phyloP scores from a whole-genome alignment of 2,888 invertebrate genomes.

The Amphipoea lucens region DNA sequence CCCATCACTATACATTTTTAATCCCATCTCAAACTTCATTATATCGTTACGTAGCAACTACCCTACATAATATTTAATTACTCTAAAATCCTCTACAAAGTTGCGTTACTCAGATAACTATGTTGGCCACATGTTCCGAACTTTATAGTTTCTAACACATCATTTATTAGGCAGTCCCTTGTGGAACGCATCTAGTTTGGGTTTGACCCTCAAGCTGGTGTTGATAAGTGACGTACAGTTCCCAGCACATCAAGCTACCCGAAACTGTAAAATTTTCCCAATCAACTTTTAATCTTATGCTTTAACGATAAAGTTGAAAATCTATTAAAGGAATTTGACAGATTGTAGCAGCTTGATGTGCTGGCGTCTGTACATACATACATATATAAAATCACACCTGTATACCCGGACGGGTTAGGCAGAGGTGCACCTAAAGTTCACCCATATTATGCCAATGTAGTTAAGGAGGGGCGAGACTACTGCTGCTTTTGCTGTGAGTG shows the following conservation, averaged over 20 bases:
- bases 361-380: not conserved
- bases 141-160: slow-evolving; percentile 42
- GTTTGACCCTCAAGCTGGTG: slow-evolving; percentile 24
- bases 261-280: too few relatives aligned
- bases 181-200: slow-evolving; percentile 28
- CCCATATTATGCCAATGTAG: too few relatives aligned
- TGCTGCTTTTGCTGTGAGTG: too few relatives aligned
- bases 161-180: slow-evolving; percentile 52
- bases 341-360: too few relatives aligned
- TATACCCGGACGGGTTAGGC: not conserved
- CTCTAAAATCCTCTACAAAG: slow-evolving; percentile 25
- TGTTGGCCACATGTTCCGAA: slow-evolving; percentile 40
- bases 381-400: not conserved
- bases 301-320: too few relatives aligned
- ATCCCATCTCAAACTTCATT: slow-evolving; percentile 1
- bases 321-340: too few relatives aligned
- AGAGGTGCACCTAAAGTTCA: not conserved
- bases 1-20: slow-evolving; percentile 10
- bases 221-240: not conserved
- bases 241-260: too few relatives aligned
- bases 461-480: too few relatives aligned
- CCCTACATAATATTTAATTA: slow-evolving; percentile 42
- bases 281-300: too few relatives aligned
- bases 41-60: not conserved
- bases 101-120: slow-evolving; percentile 24